Conservation (phyloP, 2,888 invertebrate genomes). For the Isotomurus palustris region DNA sequence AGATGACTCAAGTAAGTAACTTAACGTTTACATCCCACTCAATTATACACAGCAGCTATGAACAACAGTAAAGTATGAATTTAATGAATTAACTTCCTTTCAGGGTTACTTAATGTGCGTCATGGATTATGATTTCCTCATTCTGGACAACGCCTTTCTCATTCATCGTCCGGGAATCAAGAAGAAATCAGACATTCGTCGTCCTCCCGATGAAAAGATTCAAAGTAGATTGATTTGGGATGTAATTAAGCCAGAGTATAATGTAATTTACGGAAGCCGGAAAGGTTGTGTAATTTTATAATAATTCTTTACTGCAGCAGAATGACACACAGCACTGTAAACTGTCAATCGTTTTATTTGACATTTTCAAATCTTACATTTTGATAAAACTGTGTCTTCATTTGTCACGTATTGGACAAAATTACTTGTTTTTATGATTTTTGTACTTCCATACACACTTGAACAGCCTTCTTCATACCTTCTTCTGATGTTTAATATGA, state of each 20-base stretch:
- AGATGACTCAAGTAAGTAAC: conserved; percentile 49
- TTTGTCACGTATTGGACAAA: no score
- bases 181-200: no score
- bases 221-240: conserved; percentile 66
- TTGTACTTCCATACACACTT: no score
- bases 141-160: conserved; percentile 13
- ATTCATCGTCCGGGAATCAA: conserved; percentile 14
- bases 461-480: no score
- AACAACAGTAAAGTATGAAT: not conserved
- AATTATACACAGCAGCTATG: not conserved
- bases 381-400: no score
- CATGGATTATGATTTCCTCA: conserved; percentile 12
- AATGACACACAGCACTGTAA: no score
- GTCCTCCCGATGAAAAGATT: not conserved
- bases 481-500: no score
- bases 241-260: conserved; percentile 76
- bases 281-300: conserved; percentile 60
- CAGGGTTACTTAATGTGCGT: conserved; percentile 8
- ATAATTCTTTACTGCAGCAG: no score
- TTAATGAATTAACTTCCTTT: not conserved
- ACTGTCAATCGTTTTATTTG: no score
- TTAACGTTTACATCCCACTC: not conserved
- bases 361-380: no score
- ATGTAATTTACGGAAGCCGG: conserved; percentile 72
- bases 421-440: no score